Base-by-base conservation (phyloP, 2,797 vertebrate species). In the Poeciliopsis infans region DNA sequence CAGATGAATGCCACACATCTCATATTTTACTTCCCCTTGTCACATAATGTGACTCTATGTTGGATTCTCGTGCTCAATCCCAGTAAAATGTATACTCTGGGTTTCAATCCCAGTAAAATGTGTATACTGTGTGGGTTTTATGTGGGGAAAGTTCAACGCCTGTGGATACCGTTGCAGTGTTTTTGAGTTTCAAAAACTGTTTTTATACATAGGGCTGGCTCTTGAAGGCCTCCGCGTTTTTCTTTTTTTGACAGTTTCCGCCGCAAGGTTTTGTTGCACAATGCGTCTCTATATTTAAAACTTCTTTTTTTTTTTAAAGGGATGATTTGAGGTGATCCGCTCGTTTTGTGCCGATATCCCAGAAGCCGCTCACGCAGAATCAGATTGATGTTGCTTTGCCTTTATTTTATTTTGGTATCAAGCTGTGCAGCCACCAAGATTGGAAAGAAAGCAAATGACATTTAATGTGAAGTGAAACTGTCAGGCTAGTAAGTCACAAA, bases 301-400 rank as follows among this genome's bases (percentile, higher is more conserved):
- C 28, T 82, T 74, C 23, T 45, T 51, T 85, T 45, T 45, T 36
- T 39, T 39, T 39, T 39, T 39, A 39, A 45, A 45, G 25, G 39
- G 25, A 7, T 23, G 41, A 84, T 86, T 88, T 86, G 84, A 84
- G 66, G 18, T 76, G 77, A 79, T 81, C 7, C 4, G 74, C 49
- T 66, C 71, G 68, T 75, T 57, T 43, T 72, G 49, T 77, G 41
- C 72, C 61, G 20, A 10, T n/a, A 46, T 66, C 4, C 5, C 36
- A 39, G 51, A 49, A 23, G 25, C 20, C 77, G 6, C 7, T 55
- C 31, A 77, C 74, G 36, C 46, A 45, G 81, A 73, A 70, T 80
- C 20, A 36, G 45, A 49, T 25, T 41, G 20, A 0, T 39, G 20
- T 69, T 16, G 16, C 33, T 75, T 61, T 15, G 13, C 2, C 25